Conservation (phyloP, 2,888 invertebrate species). For the Lottia scabra region DNA sequence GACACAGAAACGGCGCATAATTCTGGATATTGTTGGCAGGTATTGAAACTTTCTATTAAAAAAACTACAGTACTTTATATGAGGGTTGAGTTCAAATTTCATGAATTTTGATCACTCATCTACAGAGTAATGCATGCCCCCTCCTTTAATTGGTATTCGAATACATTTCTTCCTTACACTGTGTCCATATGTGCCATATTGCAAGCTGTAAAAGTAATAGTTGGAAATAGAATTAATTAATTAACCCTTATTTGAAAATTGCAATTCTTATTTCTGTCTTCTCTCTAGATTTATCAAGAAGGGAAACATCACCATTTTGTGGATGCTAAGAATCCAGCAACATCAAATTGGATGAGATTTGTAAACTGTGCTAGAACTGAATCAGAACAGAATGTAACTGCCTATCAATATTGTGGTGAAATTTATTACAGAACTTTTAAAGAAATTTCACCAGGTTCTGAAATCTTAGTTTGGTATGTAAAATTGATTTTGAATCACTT, state of each 20-base stretch:
- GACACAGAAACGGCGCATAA: conserved; percentile 49
- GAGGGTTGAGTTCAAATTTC: no score
- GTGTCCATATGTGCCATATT: no score
- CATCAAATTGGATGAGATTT: conserved; percentile 75
- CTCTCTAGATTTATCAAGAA: not conserved
- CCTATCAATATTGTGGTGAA: conserved; percentile 73
- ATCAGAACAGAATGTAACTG: conserved; percentile 73
- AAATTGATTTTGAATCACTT: not conserved
- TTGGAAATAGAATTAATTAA: no score
- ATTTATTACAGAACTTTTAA: conserved; percentile 71
- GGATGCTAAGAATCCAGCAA: conserved; percentile 70
- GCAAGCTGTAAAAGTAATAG: no score
- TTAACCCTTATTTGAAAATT: not conserved
- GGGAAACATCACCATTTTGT: conserved; percentile 60
- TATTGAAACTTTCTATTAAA: no score
- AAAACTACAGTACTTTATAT: no score
- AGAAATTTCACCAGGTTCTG: conserved; percentile 61
- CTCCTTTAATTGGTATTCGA: no score
- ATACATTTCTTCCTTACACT: no score
- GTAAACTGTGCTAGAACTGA: conserved; percentile 73
- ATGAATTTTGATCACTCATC: no score
- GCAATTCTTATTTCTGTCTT: no score
- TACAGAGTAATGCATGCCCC: no score
- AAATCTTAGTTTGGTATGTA: conserved; percentile 69
- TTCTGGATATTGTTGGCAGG: conserved; percentile 68